Conservation (phyloP, 1,140 invertebrate species). For the Epicauta chinensis region DNA sequence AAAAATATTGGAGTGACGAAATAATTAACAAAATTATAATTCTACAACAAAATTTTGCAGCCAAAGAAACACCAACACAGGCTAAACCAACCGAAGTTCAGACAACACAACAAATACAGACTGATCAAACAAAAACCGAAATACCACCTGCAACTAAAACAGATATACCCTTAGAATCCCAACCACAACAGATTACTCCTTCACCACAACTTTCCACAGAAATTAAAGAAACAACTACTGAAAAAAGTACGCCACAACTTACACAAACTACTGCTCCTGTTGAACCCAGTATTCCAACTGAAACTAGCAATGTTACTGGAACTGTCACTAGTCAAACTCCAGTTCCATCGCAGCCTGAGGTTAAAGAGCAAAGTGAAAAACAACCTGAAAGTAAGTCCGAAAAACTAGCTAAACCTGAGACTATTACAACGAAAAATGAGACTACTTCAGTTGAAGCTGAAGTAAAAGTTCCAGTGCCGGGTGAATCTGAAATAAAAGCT, state of each 20-base stretch:
- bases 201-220: constrained; percentile 11
- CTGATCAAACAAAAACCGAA: constrained; percentile 23
- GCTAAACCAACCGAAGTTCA: constrained; percentile 15
- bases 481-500: constrained; percentile 37
- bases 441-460: too few species aligned
- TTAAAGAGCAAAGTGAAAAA: too few species aligned
- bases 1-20: too few species aligned
- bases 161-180: constrained; percentile 20
- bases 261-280: constrained; percentile 30
- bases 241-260: constrained; percentile 37
- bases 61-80: constrained; percentile 1
- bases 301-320: too few species aligned
- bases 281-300: too few species aligned
- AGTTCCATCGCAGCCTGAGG: too few species aligned
- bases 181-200: constrained; percentile 25
- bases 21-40: constrained; percentile 14
- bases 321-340: too few species aligned
- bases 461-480: constrained; percentile 17
- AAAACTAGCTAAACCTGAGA: too few species aligned
- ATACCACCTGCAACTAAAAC: constrained; percentile 32
- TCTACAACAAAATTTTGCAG: constrained; percentile 14
- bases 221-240: constrained; percentile 23
- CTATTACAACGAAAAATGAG: too few species aligned
- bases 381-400: too few species aligned
- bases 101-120: constrained; percentile 24